Base-by-base conservation (phyloP, 2,113 vertebrate genomes). In the Platichthys flesus region DNA sequence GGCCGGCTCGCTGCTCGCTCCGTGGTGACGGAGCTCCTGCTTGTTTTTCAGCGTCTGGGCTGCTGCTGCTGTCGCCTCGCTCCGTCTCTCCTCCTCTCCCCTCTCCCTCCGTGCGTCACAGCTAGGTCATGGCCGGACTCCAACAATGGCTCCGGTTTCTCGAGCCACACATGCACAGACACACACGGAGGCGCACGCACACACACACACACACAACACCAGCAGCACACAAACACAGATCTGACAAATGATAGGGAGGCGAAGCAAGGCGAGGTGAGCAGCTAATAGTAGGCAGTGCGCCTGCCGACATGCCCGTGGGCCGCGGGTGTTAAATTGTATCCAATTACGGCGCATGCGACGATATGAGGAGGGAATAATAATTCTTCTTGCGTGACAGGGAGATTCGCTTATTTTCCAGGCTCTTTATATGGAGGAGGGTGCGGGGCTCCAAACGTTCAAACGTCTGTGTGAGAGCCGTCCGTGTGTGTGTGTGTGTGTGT, bases 301-400 rank as follows among this genome's bases (percentile, higher is more conserved):
- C 84, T 85, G 86, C 86, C 87, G 87, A 91, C 90, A 83, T 91
- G 91, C 90, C 92, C 88, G 90, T 89, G 90, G 92, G 93, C 92
- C 87, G 86, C 86, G 80, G 89, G 90, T 93, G 93, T 93, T 94
- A 93, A 94, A 94, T 93, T 92, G 93, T 93, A 92, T 94, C 93
- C 91, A 94, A 94, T 93, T 93, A 93, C 87, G 83, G 88, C 85
- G 79, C 86, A 87, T 82, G 92, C 81, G 78, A 92, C 82, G 86
- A 90, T 89, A 91, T 80, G 83, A 71, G 85, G 81, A 72, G 79
- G 83, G 81, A 74, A 81, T 90, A 91, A 93, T 93, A 91, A 93
- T 93, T 94, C 89, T 91, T 91, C 85, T 84, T 78, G 81, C 90
- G 88, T 91, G 91, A 91, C 92, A 90, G 88, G 85, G 84, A 90